Percentiles rank a stretch among this genome's conserved stretches.
These are phyloP conservation scores for Columbina picui DNA, from an alignment of 2,113 vertebrate genomes.

Conservation along the genomic window DNA sequence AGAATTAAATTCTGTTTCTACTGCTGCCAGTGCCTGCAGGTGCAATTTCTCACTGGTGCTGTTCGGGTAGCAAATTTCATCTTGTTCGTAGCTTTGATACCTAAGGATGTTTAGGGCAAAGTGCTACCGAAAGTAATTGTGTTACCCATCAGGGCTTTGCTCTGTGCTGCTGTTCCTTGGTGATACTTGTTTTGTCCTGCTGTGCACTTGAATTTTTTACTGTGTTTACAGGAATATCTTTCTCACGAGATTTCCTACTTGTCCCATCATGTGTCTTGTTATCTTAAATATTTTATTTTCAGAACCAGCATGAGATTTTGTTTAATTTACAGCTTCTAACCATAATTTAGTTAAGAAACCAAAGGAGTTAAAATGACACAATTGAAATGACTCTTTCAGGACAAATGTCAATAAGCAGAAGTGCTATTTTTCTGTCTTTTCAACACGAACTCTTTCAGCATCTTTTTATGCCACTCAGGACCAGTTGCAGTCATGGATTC, in stretches of 20 bases:
- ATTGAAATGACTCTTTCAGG: not conserved
- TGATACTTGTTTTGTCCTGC: not conserved
- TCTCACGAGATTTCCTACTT: not conserved
- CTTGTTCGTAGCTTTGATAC: not conserved
- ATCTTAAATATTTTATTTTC: not conserved
- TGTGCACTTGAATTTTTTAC: not conserved
- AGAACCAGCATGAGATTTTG: not conserved
- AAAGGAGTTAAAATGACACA: not conserved
- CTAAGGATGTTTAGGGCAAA: not conserved
- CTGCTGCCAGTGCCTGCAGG: not conserved
- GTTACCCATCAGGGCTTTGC: not conserved
- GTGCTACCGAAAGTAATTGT: not conserved
- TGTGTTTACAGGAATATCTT: not conserved
- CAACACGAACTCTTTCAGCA: not conserved
- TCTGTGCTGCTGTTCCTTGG: not conserved
- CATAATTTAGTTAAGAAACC: not conserved
- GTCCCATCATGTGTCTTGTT: not conserved
- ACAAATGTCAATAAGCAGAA: not conserved
- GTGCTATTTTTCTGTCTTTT: not conserved
- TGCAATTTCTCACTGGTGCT: not conserved
- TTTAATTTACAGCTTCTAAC: not conserved
- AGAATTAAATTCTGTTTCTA: not conserved
- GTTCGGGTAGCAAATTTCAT: not conserved
- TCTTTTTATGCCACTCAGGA: slow-evolving; percentile 68
- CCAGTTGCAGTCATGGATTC: slow-evolving; percentile 91